Conservation (phyloP, 2,888 invertebrate genomes). For the Rhopalosiphum nymphaeae region DNA sequence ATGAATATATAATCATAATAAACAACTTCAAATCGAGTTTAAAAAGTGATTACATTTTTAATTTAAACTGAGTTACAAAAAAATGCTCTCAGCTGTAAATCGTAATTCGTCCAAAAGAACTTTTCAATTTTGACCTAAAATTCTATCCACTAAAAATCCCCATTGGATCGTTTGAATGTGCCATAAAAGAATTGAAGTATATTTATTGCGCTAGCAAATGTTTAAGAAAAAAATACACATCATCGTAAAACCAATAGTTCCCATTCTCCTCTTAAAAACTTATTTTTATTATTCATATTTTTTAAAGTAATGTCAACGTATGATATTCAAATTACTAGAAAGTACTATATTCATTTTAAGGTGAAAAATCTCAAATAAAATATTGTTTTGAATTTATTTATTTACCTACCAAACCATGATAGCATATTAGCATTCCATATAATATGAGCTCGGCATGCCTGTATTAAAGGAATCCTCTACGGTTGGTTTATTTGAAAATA, state of each 20-base stretch:
- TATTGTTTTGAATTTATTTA: background rate
- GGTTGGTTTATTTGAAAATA: no score
- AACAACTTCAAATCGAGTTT: background rate
- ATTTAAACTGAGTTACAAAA: background rate
- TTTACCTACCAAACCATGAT: background rate
- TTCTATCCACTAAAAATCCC: background rate
- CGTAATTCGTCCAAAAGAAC: background rate
- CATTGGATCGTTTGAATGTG: background rate
- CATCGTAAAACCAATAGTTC: background rate
- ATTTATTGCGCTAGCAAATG: background rate
- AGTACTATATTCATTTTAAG: background rate
- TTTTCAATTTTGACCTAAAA: background rate
- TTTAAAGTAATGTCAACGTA: background rate
- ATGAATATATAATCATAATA: background rate
- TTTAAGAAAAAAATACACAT: background rate
- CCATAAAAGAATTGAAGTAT: constrained; percentile 13
- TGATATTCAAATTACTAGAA: background rate
- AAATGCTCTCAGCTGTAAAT: background rate
- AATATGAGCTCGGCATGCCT: no score
- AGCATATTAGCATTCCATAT: no score
- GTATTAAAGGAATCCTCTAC: no score
- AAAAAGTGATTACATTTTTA: background rate
- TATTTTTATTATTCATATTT: background rate
- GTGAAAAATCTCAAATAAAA: background rate
- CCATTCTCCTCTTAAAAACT: background rate